Evolutionary conservation across 2,888 invertebrate genomes (phyloP), one percentile per base, ranked within the genome.

Genomic region (Andrena trimmerana): DNA sequence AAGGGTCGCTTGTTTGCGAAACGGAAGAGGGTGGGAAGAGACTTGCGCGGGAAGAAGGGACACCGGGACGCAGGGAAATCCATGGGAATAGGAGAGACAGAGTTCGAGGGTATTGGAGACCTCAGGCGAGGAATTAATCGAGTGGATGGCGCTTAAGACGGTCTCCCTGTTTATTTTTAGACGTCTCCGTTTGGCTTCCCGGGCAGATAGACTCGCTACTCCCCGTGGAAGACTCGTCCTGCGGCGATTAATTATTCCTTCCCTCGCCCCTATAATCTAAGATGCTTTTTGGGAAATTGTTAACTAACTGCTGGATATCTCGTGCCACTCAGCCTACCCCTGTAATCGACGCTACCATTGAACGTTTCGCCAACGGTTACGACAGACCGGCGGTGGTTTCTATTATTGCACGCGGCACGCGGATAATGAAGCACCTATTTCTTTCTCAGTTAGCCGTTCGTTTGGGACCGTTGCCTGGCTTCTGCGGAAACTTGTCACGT

Each of bases 1-100:
- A 86, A 78, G 78, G 80, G 76, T 60, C 71, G 81, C 86, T 86
- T 86, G 86, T 88, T 88, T 85, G 83, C 83, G 67, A 82, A 78
- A 42, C 71, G 77, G 84, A 76, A 78, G 81, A 72, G 74, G 54
- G 52, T 42, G 42, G 42, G 42, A 20, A 54, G 60, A 20, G 42
- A 29, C 31, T 48, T n/a, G 8, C 36, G 20, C 20, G 48, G 24
- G 27, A 52, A 50, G 48, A 42, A n/a, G 52, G n/a, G 33, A 52
- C 52, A 50, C 54, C 68, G 54, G 50, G 54, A 8, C 54, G n/a
- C 50, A 52, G 57, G 27, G 63, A 63, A 73, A 81, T 60, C 68
- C 60, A 59, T 33, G 76, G 65, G 52, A 63, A 36, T 52, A 60
- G 42, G 60, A 54, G 50, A 52, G 65, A 33, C 50, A 63, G 54